A percentile compares a stretch with the other conserved stretches of the same genome.
Evolutionary conservation across 2,113 vertebrate genomes (phyloP).

Genomic region (Nothoprocta perdicaria): DNA sequence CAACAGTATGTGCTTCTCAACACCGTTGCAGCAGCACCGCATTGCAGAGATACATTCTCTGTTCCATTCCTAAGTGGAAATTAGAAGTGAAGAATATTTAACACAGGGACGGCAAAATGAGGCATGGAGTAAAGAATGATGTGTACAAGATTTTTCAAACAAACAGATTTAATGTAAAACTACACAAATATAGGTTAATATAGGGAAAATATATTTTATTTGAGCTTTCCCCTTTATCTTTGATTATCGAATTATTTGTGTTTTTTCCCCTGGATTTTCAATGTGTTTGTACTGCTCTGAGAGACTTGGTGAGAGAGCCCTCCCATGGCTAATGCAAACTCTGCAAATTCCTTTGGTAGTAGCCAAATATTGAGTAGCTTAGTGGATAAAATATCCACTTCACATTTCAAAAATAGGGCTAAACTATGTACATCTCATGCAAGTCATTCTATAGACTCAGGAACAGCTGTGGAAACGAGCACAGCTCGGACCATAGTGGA

Average conservation of each 20-base stretch:
- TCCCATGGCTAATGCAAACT: not conserved
- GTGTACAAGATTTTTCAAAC: not conserved
- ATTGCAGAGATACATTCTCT: not conserved
- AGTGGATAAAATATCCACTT: not conserved
- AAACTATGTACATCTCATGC: not conserved
- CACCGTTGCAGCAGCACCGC: not conserved
- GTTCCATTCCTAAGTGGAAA: not conserved
- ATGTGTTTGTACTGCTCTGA: fast-evolving
- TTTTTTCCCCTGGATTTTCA: not conserved
- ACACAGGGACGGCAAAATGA: not conserved
- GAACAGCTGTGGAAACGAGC: not conserved
- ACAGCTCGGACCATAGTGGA: not conserved
- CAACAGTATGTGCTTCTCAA: not conserved
- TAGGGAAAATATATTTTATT: fast-evolving
- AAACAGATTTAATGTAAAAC: not conserved
- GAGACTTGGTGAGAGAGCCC: not conserved
- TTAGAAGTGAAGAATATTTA: not conserved
- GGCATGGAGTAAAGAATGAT: not conserved
- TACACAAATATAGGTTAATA: no score
- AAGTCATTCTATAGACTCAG: not conserved
- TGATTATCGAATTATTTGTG: not conserved
- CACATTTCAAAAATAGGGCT: not conserved
- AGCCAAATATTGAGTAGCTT: not conserved
- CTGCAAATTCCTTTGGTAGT: not conserved
- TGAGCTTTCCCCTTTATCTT: not conserved